Conservation (phyloP, 2,888 invertebrate species). For the Heliconius charithonia region DNA sequence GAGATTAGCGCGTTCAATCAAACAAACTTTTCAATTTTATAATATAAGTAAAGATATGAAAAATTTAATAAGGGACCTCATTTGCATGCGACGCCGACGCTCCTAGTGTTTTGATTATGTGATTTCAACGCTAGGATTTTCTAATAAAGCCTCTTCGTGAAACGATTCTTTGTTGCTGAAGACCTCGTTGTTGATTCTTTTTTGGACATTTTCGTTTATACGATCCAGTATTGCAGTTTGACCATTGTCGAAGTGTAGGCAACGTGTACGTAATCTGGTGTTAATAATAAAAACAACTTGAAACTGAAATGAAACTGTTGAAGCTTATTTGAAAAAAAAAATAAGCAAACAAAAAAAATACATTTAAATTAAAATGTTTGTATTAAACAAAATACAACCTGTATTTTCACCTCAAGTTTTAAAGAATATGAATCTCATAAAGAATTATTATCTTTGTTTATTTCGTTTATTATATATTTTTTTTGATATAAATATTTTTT, state of each 20-base stretch:
- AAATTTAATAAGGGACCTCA: conserved; percentile 50
- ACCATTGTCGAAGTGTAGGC: background rate
- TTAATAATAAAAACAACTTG: background rate
- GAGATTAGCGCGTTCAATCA: background rate
- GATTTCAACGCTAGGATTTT: conserved; percentile 37
- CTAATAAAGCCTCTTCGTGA: conserved; percentile 30
- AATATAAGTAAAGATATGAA: conserved; percentile 40
- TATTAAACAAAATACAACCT: too few relatives aligned
- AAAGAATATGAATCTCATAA: too few relatives aligned
- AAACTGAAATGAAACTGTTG: background rate
- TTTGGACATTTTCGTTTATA: conserved; percentile 8
- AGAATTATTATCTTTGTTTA: too few relatives aligned
- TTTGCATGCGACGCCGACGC: conserved; percentile 47
- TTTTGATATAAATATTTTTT: too few relatives aligned
- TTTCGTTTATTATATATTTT: too few relatives aligned
- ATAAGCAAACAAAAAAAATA: too few relatives aligned
- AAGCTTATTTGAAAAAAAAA: background rate
- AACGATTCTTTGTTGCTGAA: conserved; percentile 18
- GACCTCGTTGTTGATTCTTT: conserved; percentile 7
- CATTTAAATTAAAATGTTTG: too few relatives aligned
- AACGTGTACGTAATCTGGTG: background rate
- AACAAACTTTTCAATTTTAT: background rate
- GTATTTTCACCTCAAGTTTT: too few relatives aligned
- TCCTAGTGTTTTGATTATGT: conserved; percentile 42
- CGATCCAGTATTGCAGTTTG: background rate